Percentiles rank a stretch among this genome's conserved stretches.
Conservation (phyloP, 64 coral and sea anemone genomes). For the Pocillopora damicornis region DNA sequence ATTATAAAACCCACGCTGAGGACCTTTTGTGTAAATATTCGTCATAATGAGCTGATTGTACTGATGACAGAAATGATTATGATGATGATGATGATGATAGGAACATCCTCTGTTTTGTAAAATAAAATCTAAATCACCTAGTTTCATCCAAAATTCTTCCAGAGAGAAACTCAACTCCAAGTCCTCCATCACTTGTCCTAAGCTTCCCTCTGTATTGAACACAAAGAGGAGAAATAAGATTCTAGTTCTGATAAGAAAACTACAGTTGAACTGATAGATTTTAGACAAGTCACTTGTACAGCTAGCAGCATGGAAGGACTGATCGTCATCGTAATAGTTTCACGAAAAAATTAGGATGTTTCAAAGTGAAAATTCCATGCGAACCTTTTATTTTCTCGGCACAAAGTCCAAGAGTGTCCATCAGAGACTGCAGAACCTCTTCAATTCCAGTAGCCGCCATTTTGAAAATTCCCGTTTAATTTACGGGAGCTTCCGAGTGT, state of each 20-base stretch:
- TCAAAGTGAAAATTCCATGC: not conserved
- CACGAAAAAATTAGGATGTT: not conserved
- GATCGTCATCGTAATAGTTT: no score
- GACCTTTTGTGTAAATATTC: no score
- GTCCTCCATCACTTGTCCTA: conserved; percentile 80
- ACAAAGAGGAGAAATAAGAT: not conserved
- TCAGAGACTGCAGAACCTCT: conserved; percentile 45
- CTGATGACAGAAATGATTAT: not conserved
- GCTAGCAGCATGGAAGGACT: not conserved
- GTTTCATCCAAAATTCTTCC: conserved; percentile 82
- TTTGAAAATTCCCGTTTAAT: not conserved
- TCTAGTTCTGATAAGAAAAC: not conserved
- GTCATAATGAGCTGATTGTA: not conserved
- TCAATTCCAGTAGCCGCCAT: conserved; percentile 32
- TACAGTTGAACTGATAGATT: not conserved
- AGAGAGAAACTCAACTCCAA: conserved; percentile 80
- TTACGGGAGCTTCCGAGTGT: conserved; percentile 10
- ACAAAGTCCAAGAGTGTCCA: conserved; percentile 47
- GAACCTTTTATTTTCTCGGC: conserved; percentile 59
- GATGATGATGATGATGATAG: not conserved
- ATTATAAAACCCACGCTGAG: no score
- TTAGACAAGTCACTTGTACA: not conserved
- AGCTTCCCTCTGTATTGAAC: conserved; percentile 59
- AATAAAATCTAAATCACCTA: conserved; percentile 47
- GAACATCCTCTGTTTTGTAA: no score